These are phyloP conservation scores for Amblyjoppa proteus DNA, from an alignment of 2,888 invertebrate species.

Conservation along the genomic window DNA sequence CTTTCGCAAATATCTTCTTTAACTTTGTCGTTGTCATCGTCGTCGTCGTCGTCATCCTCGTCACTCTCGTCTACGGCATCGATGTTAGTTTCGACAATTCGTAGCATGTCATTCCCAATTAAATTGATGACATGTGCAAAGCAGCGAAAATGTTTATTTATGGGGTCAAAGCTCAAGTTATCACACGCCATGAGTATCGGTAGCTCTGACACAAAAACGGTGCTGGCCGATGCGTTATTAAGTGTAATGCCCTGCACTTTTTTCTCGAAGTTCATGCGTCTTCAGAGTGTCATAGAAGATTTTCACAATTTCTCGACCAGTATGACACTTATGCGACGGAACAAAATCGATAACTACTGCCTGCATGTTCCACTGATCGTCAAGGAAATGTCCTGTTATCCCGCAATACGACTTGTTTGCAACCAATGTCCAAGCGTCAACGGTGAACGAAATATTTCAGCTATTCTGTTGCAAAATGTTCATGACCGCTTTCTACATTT, in stretches of 20 bases:
- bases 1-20: conserved; percentile 27
- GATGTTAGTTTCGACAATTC: conserved; percentile 7
- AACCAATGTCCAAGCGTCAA: conserved; percentile 66
- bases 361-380: conserved; percentile 64
- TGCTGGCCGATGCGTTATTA: conserved; percentile 62
- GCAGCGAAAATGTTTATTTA: conserved; percentile 48
- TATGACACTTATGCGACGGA: conserved; percentile 62
- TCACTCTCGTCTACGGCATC: conserved; percentile 5
- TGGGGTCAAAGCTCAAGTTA: conserved; percentile 22
- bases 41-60: too few species aligned
- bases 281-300: conserved; percentile 44
- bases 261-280: conserved; percentile 37
- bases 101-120: conserved; percentile 32
- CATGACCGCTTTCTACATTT: conserved; percentile 36
- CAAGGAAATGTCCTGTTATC: conserved; percentile 67
- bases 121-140: conserved; percentile 47
- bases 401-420: conserved; percentile 51
- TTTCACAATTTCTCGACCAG: conserved; percentile 61
- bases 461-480: conserved; percentile 39
- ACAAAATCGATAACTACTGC: conserved; percentile 69
- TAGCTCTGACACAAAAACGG: conserved; percentile 33
- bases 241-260: conserved; percentile 62
- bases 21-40: conserved; percentile 37
- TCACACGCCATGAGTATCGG: conserved; percentile 12
- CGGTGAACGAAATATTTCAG: conserved; percentile 65